Conservation (phyloP, 2,888 invertebrate genomes). For the Exephanes ischioxanthus region DNA sequence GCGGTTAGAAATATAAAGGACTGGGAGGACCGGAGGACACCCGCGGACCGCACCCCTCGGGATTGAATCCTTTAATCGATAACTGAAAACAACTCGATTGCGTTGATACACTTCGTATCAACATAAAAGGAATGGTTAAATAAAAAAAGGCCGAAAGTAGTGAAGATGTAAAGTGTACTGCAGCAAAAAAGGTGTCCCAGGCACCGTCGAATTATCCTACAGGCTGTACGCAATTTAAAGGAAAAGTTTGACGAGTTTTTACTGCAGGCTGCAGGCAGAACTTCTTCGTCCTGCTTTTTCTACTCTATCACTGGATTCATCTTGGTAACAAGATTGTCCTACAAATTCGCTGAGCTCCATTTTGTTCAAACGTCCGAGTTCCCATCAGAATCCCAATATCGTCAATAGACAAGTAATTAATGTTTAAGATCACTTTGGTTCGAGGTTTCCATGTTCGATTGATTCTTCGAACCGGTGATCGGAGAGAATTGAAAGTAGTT, state of each 20-base stretch:
- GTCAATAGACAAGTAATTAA: constrained; percentile 30
- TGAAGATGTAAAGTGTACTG: background rate
- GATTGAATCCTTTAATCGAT: background rate
- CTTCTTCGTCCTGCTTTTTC: constrained; percentile 32
- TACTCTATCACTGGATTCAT: background rate
- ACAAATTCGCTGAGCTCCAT: constrained; percentile 6
- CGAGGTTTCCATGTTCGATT: constrained; percentile 31
- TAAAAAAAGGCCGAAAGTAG: background rate
- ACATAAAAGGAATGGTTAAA: background rate
- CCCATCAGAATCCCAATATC: constrained; percentile 21
- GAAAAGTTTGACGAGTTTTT: constrained; percentile 13
- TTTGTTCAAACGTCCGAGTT: constrained; percentile 24
- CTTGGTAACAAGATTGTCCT: constrained; percentile 6
- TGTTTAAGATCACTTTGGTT: constrained; percentile 48
- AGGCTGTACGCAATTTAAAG: background rate
- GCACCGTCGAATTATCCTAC: background rate
- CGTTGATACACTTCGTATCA: background rate
- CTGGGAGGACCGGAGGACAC: constrained; percentile 21
- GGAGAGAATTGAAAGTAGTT: constrained; percentile 52
- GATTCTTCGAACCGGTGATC: constrained; percentile 51
- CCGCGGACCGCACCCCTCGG: background rate
- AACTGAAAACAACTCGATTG: background rate
- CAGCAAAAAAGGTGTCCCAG: constrained; percentile 3
- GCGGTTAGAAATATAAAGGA: constrained; percentile 65
- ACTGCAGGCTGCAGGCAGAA: background rate